These are phyloP conservation scores for Halcyon senegalensis DNA, from an alignment of 2,113 vertebrate genomes.

Conservation along the genomic window DNA sequence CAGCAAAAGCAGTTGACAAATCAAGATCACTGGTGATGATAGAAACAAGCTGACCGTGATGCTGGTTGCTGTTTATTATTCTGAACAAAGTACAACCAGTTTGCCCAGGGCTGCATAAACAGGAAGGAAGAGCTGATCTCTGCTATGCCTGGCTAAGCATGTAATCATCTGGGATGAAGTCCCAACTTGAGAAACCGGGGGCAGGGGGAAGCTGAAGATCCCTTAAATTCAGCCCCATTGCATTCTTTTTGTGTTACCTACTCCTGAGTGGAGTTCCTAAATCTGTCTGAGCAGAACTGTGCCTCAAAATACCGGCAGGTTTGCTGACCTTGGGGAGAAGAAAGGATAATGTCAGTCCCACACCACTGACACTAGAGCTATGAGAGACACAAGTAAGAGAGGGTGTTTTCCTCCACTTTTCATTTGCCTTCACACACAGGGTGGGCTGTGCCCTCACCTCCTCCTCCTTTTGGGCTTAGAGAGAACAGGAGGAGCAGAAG, in stretches of 20 bases:
- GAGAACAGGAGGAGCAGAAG: background rate
- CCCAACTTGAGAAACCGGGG: background rate
- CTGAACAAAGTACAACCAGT: background rate
- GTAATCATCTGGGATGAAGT: background rate
- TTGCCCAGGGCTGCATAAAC: background rate
- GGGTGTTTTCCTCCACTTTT: background rate
- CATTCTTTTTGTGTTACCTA: background rate
- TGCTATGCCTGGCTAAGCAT: background rate
- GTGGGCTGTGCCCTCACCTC: background rate
- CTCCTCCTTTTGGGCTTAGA: background rate
- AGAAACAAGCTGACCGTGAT: background rate
- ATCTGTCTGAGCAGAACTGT: background rate
- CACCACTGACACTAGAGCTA: background rate
- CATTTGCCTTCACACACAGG: background rate
- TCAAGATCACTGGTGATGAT: background rate
- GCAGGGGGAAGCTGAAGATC: background rate
- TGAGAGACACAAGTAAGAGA: background rate
- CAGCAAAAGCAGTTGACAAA: constrained; percentile 33
- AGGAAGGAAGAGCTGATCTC: background rate
- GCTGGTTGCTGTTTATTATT: background rate
- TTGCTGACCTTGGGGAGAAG: background rate
- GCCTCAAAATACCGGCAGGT: background rate
- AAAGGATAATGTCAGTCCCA: background rate
- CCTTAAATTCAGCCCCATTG: background rate
- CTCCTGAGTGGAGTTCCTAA: background rate